phyloP scores from a whole-genome alignment of 2,113 vertebrate genomes.

The Cyrtonyx montezumae region DNA sequence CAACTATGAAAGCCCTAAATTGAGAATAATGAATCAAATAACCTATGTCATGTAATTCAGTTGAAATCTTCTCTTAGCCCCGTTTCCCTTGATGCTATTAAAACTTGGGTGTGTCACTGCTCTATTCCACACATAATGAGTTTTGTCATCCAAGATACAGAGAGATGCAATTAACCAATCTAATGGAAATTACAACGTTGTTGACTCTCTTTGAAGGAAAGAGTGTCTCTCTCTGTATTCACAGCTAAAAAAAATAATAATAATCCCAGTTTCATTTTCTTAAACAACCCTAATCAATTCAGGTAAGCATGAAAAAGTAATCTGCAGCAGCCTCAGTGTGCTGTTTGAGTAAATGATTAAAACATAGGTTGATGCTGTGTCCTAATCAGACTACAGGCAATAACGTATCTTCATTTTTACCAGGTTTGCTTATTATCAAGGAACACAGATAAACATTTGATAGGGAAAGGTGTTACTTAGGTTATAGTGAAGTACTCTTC shows the following conservation, averaged over 20 bases:
- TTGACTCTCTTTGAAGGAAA: slow-evolving; percentile 47
- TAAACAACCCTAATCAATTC: slow-evolving; percentile 35
- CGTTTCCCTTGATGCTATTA: background rate
- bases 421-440: slow-evolving; percentile 4
- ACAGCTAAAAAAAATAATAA: background rate
- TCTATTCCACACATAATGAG: background rate
- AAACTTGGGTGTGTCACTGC: background rate
- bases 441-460: background rate
- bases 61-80: background rate
- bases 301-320: slow-evolving; percentile 7
- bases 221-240: slow-evolving; percentile 1
- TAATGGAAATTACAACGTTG: background rate
- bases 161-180: background rate
- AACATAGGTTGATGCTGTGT: background rate
- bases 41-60: slow-evolving; percentile 2
- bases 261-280: slow-evolving; percentile 34
- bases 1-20: slow-evolving; percentile 14
- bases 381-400: background rate
- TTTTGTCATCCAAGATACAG: background rate
- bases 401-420: slow-evolving; percentile 13
- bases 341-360: slow-evolving; percentile 25
- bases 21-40: slow-evolving; percentile 47
- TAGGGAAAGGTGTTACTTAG: background rate
- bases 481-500: background rate
- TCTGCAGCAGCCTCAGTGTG: background rate